Evolutionary conservation across 2,888 invertebrate species (phyloP).

Genomic region (Dynastes grantii): DNA sequence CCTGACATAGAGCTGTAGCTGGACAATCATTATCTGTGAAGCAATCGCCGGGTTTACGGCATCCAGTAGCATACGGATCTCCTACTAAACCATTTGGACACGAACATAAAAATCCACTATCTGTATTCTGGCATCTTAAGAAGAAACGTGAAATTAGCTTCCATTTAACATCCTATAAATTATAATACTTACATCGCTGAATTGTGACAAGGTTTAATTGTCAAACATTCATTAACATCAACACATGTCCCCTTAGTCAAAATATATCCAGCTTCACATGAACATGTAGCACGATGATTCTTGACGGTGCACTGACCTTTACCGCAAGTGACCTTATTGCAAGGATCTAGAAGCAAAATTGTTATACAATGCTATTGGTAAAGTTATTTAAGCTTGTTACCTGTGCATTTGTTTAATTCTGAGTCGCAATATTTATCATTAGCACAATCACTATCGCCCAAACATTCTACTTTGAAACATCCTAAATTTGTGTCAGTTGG

Average conservation of each 20-base stretch:
- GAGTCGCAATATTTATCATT: conserved; percentile 83
- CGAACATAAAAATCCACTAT: conserved; percentile 84
- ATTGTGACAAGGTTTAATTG: conserved; percentile 82
- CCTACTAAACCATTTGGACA: conserved; percentile 87
- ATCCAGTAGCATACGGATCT: conserved; percentile 82
- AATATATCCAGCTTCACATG: conserved; percentile 84
- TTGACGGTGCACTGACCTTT: conserved; percentile 85
- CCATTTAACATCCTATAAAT: neutral
- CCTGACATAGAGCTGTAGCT: conserved; percentile 81
- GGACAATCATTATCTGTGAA: conserved; percentile 86
- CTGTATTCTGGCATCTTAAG: conserved; percentile 81
- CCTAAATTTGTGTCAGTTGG: conserved; percentile 83
- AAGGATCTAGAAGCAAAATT: conserved; percentile 77
- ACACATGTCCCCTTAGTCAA: conserved; percentile 79
- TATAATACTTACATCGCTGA: conserved; percentile 75
- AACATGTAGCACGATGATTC: conserved; percentile 82
- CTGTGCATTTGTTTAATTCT: conserved; percentile 84
- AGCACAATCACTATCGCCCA: conserved; percentile 83
- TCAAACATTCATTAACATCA: conserved; percentile 86
- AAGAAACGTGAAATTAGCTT: conserved; percentile 38
- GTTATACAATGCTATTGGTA: neutral
- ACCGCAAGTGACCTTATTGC: conserved; percentile 84
- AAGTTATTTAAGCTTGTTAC: conserved; percentile 68
- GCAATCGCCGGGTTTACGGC: conserved; percentile 88
- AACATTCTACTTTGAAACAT: conserved; percentile 92